Percentiles rank a stretch among this genome's conserved stretches.
phyloP scores from a whole-genome alignment of 2,888 invertebrate genomes.

The Neoascia interrupta region DNA sequence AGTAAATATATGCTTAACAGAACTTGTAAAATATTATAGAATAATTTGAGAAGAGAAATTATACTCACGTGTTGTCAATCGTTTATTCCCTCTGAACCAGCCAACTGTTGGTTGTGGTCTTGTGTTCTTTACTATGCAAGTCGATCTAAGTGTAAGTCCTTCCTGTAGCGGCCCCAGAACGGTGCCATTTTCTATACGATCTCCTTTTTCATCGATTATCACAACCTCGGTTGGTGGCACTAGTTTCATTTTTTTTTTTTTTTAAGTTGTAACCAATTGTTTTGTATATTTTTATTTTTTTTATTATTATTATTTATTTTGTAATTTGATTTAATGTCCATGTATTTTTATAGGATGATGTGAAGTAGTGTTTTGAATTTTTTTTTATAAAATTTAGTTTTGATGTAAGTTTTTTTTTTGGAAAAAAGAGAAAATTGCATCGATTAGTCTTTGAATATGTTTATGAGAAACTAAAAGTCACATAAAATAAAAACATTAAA shows the following conservation, averaged over 20 bases:
- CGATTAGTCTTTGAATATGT: constrained; percentile 59
- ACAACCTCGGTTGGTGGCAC: constrained; percentile 90
- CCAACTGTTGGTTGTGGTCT: constrained; percentile 91
- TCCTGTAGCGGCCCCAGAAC: constrained; percentile 79
- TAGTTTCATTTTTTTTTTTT: constrained; percentile 80
- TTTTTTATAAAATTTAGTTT: constrained; percentile 12
- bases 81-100: constrained; percentile 90
- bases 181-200: constrained; percentile 82
- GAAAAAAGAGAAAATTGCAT: constrained; percentile 63
- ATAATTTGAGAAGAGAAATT: neutral
- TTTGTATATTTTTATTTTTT: constrained; percentile 24
- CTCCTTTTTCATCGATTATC: constrained; percentile 84
- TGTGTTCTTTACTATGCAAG: constrained; percentile 85
- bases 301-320: constrained; percentile 19
- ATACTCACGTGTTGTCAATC: constrained; percentile 81
- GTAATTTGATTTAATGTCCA: constrained; percentile 39
- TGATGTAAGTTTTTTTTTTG: constrained; percentile 32
- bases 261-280: neutral
- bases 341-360: constrained; percentile 40
- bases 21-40: neutral
- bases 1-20: neutral
- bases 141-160: constrained; percentile 77
- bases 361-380: constrained; percentile 35
- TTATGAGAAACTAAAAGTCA: neutral
- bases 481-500: constrained; percentile 27